Evolutionary conservation across 1,140 invertebrate species (phyloP).

Genomic region (Brachionus rotundiformis): DNA sequence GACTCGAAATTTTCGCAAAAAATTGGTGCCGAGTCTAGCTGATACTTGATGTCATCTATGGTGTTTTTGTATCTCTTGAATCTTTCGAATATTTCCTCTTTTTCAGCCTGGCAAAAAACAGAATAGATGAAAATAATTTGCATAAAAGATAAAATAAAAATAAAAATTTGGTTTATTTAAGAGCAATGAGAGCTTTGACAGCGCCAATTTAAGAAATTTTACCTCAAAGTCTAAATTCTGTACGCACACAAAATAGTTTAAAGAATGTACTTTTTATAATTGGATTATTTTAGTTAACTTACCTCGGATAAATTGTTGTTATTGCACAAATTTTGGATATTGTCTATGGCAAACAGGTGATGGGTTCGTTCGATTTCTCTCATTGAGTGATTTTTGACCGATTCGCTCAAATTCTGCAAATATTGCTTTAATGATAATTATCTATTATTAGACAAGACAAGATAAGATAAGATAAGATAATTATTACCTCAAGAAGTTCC

Average conservation of each 20-base stretch:
- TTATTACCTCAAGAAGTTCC: conserved; percentile 27
- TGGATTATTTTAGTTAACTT: background rate
- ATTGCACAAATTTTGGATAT: conserved; percentile 30
- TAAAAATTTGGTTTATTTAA: background rate
- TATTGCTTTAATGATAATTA: conserved; percentile 1
- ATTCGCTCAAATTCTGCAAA: conserved; percentile 31
- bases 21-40: background rate
- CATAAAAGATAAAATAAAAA: background rate
- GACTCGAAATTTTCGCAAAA: background rate
- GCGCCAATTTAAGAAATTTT: background rate
- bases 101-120: background rate
- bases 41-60: conserved; percentile 34
- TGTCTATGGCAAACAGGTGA: conserved; percentile 46
- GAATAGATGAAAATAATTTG: background rate
- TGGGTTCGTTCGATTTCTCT: conserved; percentile 47
- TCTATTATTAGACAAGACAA: background rate
- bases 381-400: conserved; percentile 28
- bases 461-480: background rate
- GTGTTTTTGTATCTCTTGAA: conserved; percentile 18
- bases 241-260: too few relatives aligned
- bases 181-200: background rate
- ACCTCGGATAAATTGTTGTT: conserved; percentile 17
- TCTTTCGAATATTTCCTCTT: conserved; percentile 17
- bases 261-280: too few relatives aligned
- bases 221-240: conserved; percentile 1